Evolutionary conservation across 2,888 invertebrate genomes (phyloP), one percentile per base, ranked within the genome.

Genomic region (Pseudolycoriella hygida): DNA sequence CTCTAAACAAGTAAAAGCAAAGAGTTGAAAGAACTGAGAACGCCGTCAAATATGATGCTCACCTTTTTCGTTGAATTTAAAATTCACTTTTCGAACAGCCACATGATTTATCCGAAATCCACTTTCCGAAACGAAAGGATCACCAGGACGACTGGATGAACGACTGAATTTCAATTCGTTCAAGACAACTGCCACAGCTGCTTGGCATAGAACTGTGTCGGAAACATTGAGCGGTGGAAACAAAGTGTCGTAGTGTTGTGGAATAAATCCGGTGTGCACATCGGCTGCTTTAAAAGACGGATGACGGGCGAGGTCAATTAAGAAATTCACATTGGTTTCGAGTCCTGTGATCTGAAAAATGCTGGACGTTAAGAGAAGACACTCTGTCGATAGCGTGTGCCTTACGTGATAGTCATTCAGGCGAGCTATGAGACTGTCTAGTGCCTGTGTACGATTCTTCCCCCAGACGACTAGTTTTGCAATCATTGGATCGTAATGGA

Each of bases 401-500:
- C 31, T 48, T 66, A 89, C 93, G 66, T 92, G 83, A 59, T 90
- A 96, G 51, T 93, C 80, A 3, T 79, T 62, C 3, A 96, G 70
- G 56, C 82, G 77, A 1, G 74, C 66, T 53, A 74, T 72, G 17
- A 94, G 73, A 58, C 83, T 82, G 44, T 77, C 75, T 1, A 97
- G 69, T 0, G 94, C 93, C 55, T 85, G 79, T 5, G 64, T 63
- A 47, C 94, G 72, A 60, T 89, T 78, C 50, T 77, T 74, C 4
- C 88, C 93, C 94, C 94, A 96, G 3, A 94, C 93, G 1, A 97
- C 86, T 19, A 99, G 69, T 67, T 99, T 98, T 1, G 98, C 97
- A 54, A 99, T 98, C 97, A 99, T 97, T 10, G 98, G 98, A 67
- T 99, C 98, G 62, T 99, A 99, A 68, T 96, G 88, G 0, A 98